These are phyloP conservation scores for Syngnathus scovelli DNA, from an alignment of 2,113 vertebrate species.

Conservation along the genomic window DNA sequence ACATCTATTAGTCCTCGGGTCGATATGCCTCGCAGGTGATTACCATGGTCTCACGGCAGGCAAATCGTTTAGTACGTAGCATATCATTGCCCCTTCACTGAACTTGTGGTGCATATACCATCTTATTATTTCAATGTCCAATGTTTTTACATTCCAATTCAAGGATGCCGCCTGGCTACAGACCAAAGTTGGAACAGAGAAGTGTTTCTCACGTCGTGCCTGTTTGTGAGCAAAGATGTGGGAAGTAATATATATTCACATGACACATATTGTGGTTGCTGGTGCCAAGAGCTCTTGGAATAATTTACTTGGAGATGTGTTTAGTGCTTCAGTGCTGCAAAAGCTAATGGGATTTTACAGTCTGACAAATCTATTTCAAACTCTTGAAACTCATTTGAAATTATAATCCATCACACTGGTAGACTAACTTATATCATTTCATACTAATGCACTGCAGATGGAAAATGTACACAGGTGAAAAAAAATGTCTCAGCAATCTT, in stretches of 20 bases:
- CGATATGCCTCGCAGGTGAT: no score
- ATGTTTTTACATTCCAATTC: background rate
- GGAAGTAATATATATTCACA: conserved; percentile 1
- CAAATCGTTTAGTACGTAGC: background rate
- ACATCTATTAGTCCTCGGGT: no score
- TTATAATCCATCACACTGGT: conserved; percentile 4
- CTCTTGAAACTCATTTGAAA: conserved; percentile 7
- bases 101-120: background rate
- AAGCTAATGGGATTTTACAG: conserved; percentile 7
- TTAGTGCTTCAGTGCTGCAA: conserved; percentile 2
- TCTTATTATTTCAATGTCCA: conserved; percentile 6
- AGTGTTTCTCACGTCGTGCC: background rate
- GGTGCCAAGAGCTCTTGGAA: background rate
- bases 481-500: background rate
- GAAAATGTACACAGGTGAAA: background rate
- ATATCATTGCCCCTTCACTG: conserved; percentile 6
- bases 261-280: conserved; percentile 4
- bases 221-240: conserved; percentile 6
- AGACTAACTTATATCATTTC: conserved; percentile 2
- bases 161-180: conserved; percentile 2
- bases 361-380: conserved; percentile 9
- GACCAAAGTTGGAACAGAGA: conserved; percentile 7
- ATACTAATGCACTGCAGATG: background rate
- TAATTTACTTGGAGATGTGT: conserved; percentile 8
- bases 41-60: no score